Evolutionary conservation across 2,113 vertebrate species (phyloP), one percentile per base, ranked within the genome.

Genomic region (Pedionomus torquatus): DNA sequence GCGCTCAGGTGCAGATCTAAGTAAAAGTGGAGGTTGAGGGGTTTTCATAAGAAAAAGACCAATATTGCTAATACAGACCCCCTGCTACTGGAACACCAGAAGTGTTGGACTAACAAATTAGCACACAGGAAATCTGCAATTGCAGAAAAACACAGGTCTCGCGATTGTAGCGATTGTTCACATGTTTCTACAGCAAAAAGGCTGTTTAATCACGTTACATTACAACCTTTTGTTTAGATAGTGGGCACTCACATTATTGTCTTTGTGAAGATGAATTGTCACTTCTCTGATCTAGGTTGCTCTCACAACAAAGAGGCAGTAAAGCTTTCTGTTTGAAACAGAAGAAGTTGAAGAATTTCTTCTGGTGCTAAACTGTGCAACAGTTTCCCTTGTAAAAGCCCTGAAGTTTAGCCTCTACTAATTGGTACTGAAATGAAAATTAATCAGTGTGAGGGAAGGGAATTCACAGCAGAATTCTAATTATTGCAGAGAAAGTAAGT

Each of bases 21-120:
- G 41, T 46, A 55, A 52, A 81, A 55, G 55, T 70, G 76, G 41
- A 95, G n/a, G 55, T 83, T 64, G 72, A 68, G 26, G 9, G 0
- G 17, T 89, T 70, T 91, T 84, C 52, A 76, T 87, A 89, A 89
- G 55, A 74, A 89, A 94, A 95, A 91, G 91, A 87, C 65, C 46
- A 95, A 14, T 5, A 0, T 35, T 68, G 57, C 77, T 91, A 83
- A 89, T 48, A 39, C 61, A 93, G 93, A 87, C 89, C 96, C 93
- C 94, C 89, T 93, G 87, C 89, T 96, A 95, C 17, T 55, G 74
- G 46, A 95, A 94, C 83, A 76, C 69, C 69, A 87, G 60, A 93
- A 89, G 91, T 58, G 87, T 76, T 91, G 94, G 77, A 75, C 77
- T 95, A 89, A 81, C 91, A 94, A 96, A 95, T 96, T 94, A 96